Conservation (phyloP, 2,888 invertebrate species). For the Hydriomena furcata region DNA sequence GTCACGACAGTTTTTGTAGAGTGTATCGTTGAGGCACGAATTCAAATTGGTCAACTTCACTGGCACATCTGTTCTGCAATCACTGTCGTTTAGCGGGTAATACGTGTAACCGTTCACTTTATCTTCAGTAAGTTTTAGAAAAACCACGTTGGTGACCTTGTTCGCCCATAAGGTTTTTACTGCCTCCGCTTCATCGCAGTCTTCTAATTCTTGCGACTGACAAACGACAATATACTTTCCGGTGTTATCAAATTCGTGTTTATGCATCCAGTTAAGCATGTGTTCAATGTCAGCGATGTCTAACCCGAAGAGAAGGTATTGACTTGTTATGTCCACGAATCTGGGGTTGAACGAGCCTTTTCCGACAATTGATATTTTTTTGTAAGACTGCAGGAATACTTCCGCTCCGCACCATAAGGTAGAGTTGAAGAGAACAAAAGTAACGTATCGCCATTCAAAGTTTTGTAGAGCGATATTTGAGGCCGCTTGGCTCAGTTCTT, state of each 20-base stretch:
- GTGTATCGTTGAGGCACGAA: conserved; percentile 29
- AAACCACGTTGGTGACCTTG: conserved; percentile 60
- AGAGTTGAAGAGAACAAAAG: conserved; percentile 61
- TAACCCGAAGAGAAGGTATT: conserved; percentile 58
- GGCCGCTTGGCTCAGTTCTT: conserved; percentile 52
- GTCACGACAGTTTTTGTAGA: conserved; percentile 30
- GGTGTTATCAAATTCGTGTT: conserved; percentile 56
- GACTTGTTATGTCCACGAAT: conserved; percentile 42
- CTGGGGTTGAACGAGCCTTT: conserved; percentile 42
- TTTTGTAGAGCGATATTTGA: conserved; percentile 57
- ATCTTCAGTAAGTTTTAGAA: conserved; percentile 44
- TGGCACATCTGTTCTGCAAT: conserved; percentile 52
- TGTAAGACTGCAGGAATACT: conserved; percentile 52
- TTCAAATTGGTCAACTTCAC: conserved; percentile 41
- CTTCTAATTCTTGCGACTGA: conserved; percentile 41
- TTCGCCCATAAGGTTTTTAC: conserved; percentile 56
- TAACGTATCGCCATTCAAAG: conserved; percentile 60
- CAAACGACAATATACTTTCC: conserved; percentile 65
- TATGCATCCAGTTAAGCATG: conserved; percentile 49
- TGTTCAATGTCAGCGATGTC: conserved; percentile 44
- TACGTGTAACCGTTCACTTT: conserved; percentile 54
- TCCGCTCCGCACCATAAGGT: conserved; percentile 49
- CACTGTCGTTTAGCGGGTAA: conserved; percentile 45
- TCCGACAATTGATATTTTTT: conserved; percentile 51
- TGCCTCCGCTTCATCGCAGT: conserved; percentile 57